Percentiles rank a stretch among this genome's conserved stretches.
Evolutionary conservation across 1,140 invertebrate species (phyloP).

Genomic region (Bombus waltoni): DNA sequence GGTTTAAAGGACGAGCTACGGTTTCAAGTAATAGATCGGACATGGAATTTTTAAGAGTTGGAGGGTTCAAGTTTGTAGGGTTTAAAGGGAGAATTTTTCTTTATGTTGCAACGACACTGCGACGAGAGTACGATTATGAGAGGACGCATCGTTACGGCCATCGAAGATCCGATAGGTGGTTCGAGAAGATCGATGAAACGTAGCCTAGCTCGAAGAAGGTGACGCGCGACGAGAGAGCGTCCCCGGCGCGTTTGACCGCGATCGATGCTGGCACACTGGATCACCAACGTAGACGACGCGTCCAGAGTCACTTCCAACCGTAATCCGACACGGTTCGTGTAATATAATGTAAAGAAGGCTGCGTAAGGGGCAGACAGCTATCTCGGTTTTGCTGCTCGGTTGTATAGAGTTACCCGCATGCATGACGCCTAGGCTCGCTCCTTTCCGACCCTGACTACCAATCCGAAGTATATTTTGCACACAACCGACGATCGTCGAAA

Average conservation of each 20-base stretch:
- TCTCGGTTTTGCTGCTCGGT: conserved; percentile 15
- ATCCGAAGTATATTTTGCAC: neutral
- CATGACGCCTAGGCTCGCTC: neutral
- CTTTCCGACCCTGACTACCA: conserved; percentile 23
- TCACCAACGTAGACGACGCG: conserved; percentile 37
- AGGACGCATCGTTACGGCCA: neutral
- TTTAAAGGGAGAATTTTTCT: neutral
- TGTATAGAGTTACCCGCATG: conserved; percentile 50
- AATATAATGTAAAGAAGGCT: conserved; percentile 66
- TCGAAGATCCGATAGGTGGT: neutral
- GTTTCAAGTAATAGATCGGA: neutral
- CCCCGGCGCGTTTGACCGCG: conserved; percentile 43
- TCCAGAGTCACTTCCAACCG: conserved; percentile 48
- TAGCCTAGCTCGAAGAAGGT: neutral
- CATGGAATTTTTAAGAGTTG: neutral
- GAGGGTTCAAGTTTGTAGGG: too few relatives aligned
- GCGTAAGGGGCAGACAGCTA: conserved; percentile 31
- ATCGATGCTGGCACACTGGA: conserved; percentile 28
- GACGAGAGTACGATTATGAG: neutral
- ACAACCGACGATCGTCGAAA: neutral
- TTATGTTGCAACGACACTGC: neutral
- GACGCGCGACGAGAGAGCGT: conserved; percentile 10
- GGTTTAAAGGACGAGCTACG: neutral
- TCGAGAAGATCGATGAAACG: neutral
- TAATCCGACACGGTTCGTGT: conserved; percentile 71